Evolutionary conservation across 2,888 invertebrate genomes (phyloP).

Genomic region (Phortica magna): DNA sequence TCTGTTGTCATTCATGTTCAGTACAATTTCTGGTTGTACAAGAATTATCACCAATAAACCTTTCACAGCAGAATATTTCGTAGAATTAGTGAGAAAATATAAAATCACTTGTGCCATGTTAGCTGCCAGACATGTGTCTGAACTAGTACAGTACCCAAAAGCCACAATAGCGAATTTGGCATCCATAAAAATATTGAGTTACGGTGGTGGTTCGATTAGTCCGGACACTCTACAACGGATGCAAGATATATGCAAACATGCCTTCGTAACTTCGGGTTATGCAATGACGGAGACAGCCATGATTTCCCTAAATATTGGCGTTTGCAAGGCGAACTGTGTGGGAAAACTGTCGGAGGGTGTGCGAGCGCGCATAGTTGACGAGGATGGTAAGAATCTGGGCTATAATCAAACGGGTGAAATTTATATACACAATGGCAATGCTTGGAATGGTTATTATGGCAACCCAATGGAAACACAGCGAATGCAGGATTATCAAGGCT

Average conservation of each 20-base stretch:
- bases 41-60: conserved; percentile 62
- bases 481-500: conserved; percentile 62
- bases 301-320: conserved; percentile 47
- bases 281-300: conserved; percentile 60
- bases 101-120: conserved; percentile 50
- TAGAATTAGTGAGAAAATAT: conserved; percentile 60
- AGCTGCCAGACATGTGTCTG: conserved; percentile 62
- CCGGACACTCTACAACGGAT: conserved; percentile 39
- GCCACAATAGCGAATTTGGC: conserved; percentile 47
- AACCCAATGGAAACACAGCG: conserved; percentile 59
- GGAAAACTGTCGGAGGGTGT: conserved; percentile 58
- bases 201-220: conserved; percentile 52
- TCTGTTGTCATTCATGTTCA: conserved; percentile 46
- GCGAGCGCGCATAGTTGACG: conserved; percentile 61
- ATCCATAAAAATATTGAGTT: conserved; percentile 50
- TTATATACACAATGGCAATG: conserved; percentile 47
- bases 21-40: conserved; percentile 51
- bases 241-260: conserved; percentile 48
- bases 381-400: conserved; percentile 57
- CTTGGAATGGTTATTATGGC: conserved; percentile 71
- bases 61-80: conserved; percentile 57
- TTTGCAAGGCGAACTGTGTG: conserved; percentile 51
- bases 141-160: conserved; percentile 46
- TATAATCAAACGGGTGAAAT: conserved; percentile 68
- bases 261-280: conserved; percentile 49